Conservation (phyloP, 2,888 invertebrate genomes). For the Thereva unica region DNA sequence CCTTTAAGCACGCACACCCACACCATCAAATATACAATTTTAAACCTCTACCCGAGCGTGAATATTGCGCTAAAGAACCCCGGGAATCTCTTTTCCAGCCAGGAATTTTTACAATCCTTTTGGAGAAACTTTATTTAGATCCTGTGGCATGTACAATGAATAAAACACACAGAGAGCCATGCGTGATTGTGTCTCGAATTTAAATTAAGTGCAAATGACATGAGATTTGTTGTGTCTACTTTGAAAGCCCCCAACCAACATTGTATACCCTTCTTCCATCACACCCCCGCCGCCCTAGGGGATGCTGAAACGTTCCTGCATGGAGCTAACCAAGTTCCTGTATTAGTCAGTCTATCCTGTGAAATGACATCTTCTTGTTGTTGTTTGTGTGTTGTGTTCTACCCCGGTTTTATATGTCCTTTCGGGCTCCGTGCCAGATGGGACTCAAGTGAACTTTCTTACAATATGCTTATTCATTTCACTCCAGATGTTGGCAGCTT, state of each 20-base stretch:
- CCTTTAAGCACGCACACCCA: too few species aligned
- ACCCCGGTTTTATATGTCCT: conserved; percentile 21
- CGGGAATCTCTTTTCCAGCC: too few species aligned
- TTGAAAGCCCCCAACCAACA: conserved; percentile 37
- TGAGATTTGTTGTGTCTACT: conserved; percentile 48
- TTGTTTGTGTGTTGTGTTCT: not conserved
- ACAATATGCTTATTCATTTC: conserved; percentile 35
- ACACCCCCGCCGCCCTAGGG: conserved; percentile 41
- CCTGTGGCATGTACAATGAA: conserved; percentile 34
- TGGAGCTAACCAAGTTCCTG: not conserved
- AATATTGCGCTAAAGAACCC: too few species aligned
- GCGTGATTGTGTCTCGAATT: conserved; percentile 55
- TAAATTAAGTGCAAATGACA: conserved; percentile 59
- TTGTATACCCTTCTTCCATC: conserved; percentile 26
- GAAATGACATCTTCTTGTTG: not conserved
- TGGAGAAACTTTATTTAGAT: not conserved
- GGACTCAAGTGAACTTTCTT: conserved; percentile 23
- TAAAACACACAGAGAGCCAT: conserved; percentile 35
- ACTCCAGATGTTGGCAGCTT: conserved; percentile 30
- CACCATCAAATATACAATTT: too few species aligned
- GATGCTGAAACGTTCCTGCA: conserved; percentile 43
- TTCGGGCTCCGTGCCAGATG: conserved; percentile 21
- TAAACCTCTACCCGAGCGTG: too few species aligned
- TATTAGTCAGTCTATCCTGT: not conserved
- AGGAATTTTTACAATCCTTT: conserved; percentile 2